Conservation (phyloP, 2,888 invertebrate species). For the Clusia tigrina region DNA sequence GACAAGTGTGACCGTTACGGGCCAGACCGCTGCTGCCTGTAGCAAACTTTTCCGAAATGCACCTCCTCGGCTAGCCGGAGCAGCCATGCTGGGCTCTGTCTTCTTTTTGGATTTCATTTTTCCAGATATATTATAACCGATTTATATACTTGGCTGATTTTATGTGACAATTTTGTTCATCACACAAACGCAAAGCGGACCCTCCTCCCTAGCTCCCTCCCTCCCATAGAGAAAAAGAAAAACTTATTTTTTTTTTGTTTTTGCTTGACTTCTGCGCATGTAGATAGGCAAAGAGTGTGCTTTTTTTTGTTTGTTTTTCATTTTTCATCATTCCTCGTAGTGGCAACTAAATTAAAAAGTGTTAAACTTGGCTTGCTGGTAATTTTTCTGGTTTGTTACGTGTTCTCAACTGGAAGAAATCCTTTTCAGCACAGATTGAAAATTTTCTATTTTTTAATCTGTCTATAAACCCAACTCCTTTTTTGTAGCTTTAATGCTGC, state of each 20-base stretch:
- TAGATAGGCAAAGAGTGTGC: too few species aligned
- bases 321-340: not conserved
- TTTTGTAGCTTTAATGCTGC: not conserved
- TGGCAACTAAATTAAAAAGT: not conserved
- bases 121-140: not conserved
- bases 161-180: conserved; percentile 4
- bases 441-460: not conserved
- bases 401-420: conserved; percentile 5
- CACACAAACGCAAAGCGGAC: not conserved
- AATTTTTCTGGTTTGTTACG: not conserved
- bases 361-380: conserved; percentile 3
- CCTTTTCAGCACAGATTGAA: not conserved
- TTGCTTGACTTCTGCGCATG: not conserved
- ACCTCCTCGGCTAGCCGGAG: not conserved
- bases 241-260: too few species aligned
- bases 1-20: not conserved
- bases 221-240: not conserved
- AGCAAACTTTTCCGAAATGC: not conserved
- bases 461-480: not conserved
- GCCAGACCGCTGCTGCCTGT: not conserved
- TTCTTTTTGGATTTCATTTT: not conserved
- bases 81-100: not conserved
- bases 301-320: not conserved
- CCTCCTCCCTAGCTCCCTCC: too few species aligned
- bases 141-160: not conserved